Evolutionary conservation across 2,113 vertebrate genomes (phyloP).

Genomic region (Sylvietta virens): DNA sequence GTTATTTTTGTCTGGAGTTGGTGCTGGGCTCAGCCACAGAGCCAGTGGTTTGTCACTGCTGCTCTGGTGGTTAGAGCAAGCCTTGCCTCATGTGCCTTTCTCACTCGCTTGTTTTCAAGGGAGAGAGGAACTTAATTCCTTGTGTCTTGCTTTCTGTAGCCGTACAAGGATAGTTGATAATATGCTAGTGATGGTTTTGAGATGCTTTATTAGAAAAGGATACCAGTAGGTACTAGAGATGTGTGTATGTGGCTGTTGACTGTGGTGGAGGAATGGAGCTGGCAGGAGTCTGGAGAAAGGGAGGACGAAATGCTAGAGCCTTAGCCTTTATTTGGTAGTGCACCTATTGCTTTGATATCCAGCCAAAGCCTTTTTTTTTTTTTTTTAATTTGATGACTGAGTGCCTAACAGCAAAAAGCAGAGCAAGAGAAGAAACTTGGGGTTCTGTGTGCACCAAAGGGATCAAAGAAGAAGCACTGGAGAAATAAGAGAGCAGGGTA

Average conservation of each 20-base stretch:
- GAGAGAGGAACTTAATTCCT: background rate
- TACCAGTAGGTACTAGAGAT: background rate
- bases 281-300: background rate
- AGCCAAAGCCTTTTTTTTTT: background rate
- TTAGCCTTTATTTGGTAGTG: background rate
- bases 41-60: background rate
- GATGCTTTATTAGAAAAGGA: background rate
- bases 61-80: background rate
- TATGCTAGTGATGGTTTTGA: background rate
- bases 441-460: background rate
- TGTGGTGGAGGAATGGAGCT: background rate
- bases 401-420: background rate
- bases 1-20: background rate
- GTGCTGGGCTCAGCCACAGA: background rate
- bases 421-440: background rate
- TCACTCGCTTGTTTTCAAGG: background rate
- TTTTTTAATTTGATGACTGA: background rate
- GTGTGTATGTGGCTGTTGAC: background rate
- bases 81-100: background rate
- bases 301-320: background rate
- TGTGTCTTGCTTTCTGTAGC: background rate
- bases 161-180: background rate
- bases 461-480: background rate
- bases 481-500: background rate
- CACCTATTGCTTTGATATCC: background rate